A percentile compares a stretch with the other conserved stretches of the same genome.
Evolutionary conservation across 2,797 vertebrate species (phyloP).

Genomic region (Ibycter americanus): DNA sequence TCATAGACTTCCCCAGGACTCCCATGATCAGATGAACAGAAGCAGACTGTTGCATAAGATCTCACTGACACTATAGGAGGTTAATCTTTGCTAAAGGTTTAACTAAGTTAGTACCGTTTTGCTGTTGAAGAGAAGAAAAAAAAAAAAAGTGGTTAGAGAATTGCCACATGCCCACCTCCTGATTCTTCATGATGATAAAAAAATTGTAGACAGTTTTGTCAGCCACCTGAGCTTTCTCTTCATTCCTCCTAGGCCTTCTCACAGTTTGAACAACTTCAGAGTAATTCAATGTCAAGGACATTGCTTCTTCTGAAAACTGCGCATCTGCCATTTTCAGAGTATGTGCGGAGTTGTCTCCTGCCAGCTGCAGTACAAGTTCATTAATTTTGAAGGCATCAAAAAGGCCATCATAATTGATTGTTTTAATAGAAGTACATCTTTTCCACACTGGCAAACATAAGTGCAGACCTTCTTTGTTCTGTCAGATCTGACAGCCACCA

Average conservation of each 20-base stretch:
- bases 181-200: not conserved
- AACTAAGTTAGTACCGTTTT: not conserved
- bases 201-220: not conserved
- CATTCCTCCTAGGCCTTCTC: not conserved
- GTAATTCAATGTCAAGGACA: not conserved
- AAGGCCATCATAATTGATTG: not conserved
- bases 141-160: not conserved
- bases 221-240: not conserved
- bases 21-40: not conserved
- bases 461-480: not conserved
- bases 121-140: not conserved
- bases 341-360: not conserved
- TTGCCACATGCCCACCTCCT: not conserved
- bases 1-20: not conserved
- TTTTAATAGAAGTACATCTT: not conserved
- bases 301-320: not conserved
- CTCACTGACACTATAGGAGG: not conserved
- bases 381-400: not conserved
- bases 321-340: not conserved
- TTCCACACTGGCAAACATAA: not conserved
- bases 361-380: not conserved
- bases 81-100: not conserved
- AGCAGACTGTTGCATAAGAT: not conserved
- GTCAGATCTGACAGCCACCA: not conserved
- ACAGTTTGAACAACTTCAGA: not conserved